A percentile compares a stretch with the other conserved stretches of the same genome.
Evolutionary conservation across 2,888 invertebrate genomes (phyloP).

Genomic region (Diaphora mendica): DNA sequence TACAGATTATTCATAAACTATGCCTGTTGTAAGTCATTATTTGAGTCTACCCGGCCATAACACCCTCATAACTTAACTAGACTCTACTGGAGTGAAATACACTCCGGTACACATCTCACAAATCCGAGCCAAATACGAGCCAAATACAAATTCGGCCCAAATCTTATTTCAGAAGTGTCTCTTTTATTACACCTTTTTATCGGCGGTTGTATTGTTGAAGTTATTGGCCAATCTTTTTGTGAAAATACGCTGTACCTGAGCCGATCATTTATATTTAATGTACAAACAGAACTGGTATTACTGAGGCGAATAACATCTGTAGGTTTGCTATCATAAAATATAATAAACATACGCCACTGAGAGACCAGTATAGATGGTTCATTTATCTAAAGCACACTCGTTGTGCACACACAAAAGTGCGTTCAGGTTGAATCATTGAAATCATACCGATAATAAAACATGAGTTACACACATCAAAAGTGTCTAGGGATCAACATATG

Average conservation of each 20-base stretch:
- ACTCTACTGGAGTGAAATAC: background rate
- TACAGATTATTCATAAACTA: background rate
- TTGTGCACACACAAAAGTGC: background rate
- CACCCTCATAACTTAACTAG: constrained; percentile 4
- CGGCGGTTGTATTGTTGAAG: constrained; percentile 10
- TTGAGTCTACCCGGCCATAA: background rate
- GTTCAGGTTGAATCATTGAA: background rate
- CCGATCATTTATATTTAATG: constrained; percentile 5
- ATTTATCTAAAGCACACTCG: background rate
- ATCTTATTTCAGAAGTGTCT: constrained; percentile 2
- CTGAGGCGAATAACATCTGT: background rate
- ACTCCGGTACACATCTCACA: background rate
- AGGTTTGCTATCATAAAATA: background rate
- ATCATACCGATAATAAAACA: background rate
- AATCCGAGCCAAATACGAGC: constrained; percentile 7
- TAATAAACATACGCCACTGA: background rate
- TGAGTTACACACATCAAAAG: too few species aligned
- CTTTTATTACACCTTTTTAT: constrained; percentile 8
- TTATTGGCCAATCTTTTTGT: constrained; percentile 10
- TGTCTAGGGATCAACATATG: too few species aligned
- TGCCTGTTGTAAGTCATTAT: background rate
- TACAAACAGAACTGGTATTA: background rate
- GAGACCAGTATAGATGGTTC: background rate
- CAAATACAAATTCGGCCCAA: constrained; percentile 11
- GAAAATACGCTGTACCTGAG: background rate